Base-by-base conservation (phyloP, 2,888 invertebrate genomes). In the Thymelicus acteon region DNA sequence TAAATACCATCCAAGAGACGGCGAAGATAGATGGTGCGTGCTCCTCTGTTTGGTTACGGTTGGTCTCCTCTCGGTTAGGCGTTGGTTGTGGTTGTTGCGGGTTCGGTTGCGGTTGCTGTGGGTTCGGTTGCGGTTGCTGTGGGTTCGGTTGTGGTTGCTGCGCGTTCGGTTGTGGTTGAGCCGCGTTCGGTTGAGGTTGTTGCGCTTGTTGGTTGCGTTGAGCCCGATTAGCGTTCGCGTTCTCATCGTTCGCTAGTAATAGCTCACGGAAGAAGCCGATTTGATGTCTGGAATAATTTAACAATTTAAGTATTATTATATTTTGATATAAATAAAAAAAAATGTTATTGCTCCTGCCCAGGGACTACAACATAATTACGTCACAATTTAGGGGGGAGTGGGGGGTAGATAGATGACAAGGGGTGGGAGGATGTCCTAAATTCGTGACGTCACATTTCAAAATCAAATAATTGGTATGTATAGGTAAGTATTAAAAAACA, bases 1-100 rank as follows among this genome's bases (percentile, higher is more conserved):
- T 96, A 78, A 99, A 96, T 88, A 99, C 97, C 83, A 98, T 98
- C 96, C 98, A 97, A 31, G 97, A 95, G 24, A 98, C 95, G 60
- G 96, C 96, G 74, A 98, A 90, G 73, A 96, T 88, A 0, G 94
- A 92, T 39, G 88, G 87, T 6, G 68, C 82, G 47, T 72, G 79
- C 71, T 74, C 72, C 54, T 75, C 73, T 58, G 77, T 75, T 72
- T 72, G 76, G 75, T 77, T 70, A 79, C 78, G 81, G 84, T 78
- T 81, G 84, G 79, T 78, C 85, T 75, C 72, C 68, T 66, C 64
- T 2, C 74, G 66, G 72, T 74, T 72, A 69, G 73, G 73, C 73
- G 74, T 72, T 78, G 70, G 72, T 72, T 65, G 64, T 71, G 73
- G 65, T 73, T 73, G 40, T 75, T 73, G 57, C 71, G 24, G 73